These are phyloP conservation scores for Rotaria socialis DNA, from an alignment of 2,888 invertebrate genomes.

Conservation along the genomic window DNA sequence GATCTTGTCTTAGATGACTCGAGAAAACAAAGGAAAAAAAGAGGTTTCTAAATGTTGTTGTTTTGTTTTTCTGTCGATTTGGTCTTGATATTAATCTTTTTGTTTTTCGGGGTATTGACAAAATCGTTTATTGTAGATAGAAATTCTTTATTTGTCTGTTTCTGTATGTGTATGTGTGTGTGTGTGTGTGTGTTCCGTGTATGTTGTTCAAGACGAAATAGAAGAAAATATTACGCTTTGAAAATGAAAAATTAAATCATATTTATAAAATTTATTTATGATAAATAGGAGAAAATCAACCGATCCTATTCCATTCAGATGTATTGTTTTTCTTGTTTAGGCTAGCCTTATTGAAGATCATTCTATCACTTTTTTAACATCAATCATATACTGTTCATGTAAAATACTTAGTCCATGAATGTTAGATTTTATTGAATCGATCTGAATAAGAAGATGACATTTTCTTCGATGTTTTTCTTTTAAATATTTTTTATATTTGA, in stretches of 20 bases:
- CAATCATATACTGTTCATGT: background rate
- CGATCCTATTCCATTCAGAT: too few relatives aligned
- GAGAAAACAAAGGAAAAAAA: background rate
- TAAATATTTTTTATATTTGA: background rate
- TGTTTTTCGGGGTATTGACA: conserved; percentile 21
- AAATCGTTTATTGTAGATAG: conserved; percentile 21
- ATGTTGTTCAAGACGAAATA: background rate
- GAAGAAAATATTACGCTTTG: background rate
- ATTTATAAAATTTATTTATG: background rate
- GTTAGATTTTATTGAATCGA: too few relatives aligned
- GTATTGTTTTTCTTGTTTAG: background rate
- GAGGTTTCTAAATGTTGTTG: background rate
- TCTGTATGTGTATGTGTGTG: too few relatives aligned
- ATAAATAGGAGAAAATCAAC: too few relatives aligned
- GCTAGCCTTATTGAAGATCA: too few relatives aligned
- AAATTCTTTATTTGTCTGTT: conserved; percentile 22
- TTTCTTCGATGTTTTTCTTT: background rate
- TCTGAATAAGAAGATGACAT: background rate
- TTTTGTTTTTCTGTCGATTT: background rate
- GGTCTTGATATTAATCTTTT: background rate
- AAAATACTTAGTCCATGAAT: background rate
- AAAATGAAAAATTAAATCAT: background rate
- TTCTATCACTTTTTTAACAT: background rate
- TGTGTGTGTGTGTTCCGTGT: background rate
- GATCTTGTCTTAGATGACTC: background rate